Percentiles rank a stretch among this genome's conserved stretches.
Evolutionary conservation across 2,888 invertebrate species (phyloP).

Genomic region (Cataglyphis rosenhaueri): DNA sequence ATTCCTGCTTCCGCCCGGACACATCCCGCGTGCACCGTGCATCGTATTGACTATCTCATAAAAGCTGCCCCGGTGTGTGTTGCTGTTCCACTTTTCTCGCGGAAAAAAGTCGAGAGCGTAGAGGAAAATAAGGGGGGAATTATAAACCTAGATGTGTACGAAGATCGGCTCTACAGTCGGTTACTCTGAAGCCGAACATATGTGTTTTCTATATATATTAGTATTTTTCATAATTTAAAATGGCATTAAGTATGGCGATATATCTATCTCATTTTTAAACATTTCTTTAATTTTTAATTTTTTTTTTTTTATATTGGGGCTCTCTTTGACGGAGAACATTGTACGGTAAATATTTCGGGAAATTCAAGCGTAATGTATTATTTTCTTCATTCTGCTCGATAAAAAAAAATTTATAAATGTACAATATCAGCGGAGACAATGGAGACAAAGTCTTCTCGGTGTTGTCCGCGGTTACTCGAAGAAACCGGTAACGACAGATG

Average conservation of each 20-base stretch:
- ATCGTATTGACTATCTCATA: constrained; percentile 22
- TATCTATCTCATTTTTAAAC: neutral
- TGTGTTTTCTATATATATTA: neutral
- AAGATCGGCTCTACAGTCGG: neutral
- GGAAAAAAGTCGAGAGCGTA: neutral
- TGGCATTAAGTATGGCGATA: too few species aligned
- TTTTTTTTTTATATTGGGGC: neutral
- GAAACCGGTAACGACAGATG: constrained; percentile 56
- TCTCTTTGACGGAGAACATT: neutral
- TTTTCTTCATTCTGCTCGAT: neutral
- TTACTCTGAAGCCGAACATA: neutral
- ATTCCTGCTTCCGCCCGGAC: constrained; percentile 7
- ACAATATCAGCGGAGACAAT: constrained; percentile 15
- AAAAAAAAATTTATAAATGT: constrained; percentile 13
- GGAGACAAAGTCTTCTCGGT: neutral
- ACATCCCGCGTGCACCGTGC: neutral
- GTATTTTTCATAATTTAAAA: neutral
- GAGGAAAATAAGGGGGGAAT: constrained; percentile 10
- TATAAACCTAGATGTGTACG: neutral
- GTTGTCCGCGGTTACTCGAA: constrained; percentile 1
- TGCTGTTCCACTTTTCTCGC: neutral
- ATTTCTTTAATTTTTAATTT: constrained; percentile 1
- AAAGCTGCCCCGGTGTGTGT: neutral
- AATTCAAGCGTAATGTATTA: neutral
- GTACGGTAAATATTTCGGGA: constrained; percentile 1